Percentiles rank a stretch among this genome's conserved stretches.
These are phyloP conservation scores for Psilopsiagon aurifrons DNA, from an alignment of 2,113 vertebrate genomes.

Conservation along the genomic window DNA sequence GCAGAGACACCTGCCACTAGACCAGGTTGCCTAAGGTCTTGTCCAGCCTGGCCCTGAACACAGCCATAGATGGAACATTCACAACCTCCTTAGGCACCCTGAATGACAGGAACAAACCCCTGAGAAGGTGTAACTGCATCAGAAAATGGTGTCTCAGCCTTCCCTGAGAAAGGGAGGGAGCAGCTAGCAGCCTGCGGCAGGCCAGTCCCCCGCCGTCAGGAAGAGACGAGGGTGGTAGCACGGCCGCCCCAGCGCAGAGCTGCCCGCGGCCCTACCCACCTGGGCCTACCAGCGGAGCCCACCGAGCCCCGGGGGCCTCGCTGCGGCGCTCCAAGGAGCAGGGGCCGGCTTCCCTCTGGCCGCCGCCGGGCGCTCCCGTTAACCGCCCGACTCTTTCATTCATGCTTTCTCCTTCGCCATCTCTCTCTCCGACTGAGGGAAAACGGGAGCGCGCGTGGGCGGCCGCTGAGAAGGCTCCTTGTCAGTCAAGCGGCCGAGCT, in stretches of 20 bases:
- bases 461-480: constrained; percentile 68
- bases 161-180: too few relatives aligned
- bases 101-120: neutral
- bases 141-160: neutral
- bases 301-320: rapidly evolving
- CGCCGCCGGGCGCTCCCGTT: neutral
- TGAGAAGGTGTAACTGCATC: rapidly evolving
- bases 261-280: neutral
- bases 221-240: neutral
- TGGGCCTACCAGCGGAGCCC: neutral
- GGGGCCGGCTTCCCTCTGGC: neutral
- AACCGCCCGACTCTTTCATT: constrained; percentile 59
- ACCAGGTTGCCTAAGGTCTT: neutral
- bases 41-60: neutral
- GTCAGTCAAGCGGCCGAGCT: constrained; percentile 70
- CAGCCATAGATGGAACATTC: neutral
- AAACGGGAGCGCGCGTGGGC: constrained; percentile 62
- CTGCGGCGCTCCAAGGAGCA: neutral
- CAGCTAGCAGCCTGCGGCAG: rapidly evolving
- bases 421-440: constrained; percentile 42
- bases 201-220: neutral
- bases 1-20: neutral
- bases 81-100: neutral
- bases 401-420: constrained; percentile 59
- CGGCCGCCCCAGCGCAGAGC: neutral